A percentile compares a stretch with the other conserved stretches of the same genome.
Conservation (phyloP, 1,140 invertebrate species). For the Penaeus vannamei region DNA sequence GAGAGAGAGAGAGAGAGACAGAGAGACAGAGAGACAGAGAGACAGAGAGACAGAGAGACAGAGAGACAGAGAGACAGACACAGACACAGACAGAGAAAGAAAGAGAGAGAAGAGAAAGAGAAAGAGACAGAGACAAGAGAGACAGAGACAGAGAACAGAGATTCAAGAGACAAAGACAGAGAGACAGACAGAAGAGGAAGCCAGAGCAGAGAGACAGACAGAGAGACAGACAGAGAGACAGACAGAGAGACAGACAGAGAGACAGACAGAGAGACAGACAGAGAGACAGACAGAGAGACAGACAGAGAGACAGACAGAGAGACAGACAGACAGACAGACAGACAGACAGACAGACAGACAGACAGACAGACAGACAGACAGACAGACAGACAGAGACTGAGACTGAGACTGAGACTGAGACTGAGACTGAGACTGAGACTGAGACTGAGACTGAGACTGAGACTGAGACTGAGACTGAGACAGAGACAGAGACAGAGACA, state of each 20-base stretch:
- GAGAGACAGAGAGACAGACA: not conserved
- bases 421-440: not conserved
- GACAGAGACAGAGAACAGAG: not conserved
- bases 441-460: not conserved
- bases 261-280: not conserved
- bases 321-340: not conserved
- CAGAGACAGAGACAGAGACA: slow-evolving; percentile 40
- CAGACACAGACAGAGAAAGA: not conserved
- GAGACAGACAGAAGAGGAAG: not conserved
- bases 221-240: not conserved
- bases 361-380: not conserved
- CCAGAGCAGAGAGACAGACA: not conserved
- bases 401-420: not conserved
- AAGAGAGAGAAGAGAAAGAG: not conserved
- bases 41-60: not conserved
- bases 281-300: not conserved
- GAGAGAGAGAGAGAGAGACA: not conserved
- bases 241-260: slow-evolving; percentile 2
- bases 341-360: not conserved
- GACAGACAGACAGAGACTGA: not conserved
- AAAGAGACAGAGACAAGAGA: not conserved
- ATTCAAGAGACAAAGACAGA: not conserved
- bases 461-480: not conserved
- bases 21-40: not conserved
- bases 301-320: not conserved